A percentile compares a stretch with the other conserved stretches of the same genome.
phyloP scores from a whole-genome alignment of 2,888 invertebrate genomes.

The Diadegma fenestrale region DNA sequence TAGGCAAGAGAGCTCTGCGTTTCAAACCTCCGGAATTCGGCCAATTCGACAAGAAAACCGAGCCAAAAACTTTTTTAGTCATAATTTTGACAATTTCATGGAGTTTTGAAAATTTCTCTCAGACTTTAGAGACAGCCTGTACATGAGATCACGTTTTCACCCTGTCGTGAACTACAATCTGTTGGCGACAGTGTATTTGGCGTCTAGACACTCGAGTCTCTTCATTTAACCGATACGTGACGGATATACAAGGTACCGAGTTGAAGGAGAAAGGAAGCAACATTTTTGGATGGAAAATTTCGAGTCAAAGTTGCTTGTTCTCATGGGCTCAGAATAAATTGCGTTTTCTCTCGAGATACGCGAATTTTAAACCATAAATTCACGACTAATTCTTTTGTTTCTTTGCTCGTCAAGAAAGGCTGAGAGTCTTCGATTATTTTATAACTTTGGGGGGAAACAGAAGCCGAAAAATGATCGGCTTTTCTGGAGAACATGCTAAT shows the following conservation, averaged over 20 bases:
- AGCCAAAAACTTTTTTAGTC: not conserved
- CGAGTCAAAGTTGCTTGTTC: not conserved
- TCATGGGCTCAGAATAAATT: not conserved
- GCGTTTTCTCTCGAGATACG: not conserved
- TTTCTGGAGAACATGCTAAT: slow-evolving; percentile 32
- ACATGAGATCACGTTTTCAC: not conserved
- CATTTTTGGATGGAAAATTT: not conserved
- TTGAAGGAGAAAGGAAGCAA: not conserved
- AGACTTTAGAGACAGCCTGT: not conserved
- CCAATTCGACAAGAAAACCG: not conserved
- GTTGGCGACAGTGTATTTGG: not conserved
- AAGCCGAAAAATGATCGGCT: slow-evolving; percentile 22
- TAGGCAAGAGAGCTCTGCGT: not conserved
- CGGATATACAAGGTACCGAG: not conserved
- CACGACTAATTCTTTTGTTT: not conserved
- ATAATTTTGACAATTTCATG: not conserved
- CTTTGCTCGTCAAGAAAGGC: not conserved
- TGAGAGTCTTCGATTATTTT: slow-evolving; percentile 20
- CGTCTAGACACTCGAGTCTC: not conserved
- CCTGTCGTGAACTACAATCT: not conserved
- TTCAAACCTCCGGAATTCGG: not conserved
- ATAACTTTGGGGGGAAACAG: not conserved
- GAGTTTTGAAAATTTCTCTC: not conserved
- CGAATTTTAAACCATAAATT: not conserved
- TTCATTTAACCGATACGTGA: not conserved